Percentiles rank a stretch among this genome's conserved stretches.
Evolutionary conservation across 2,888 invertebrate species (phyloP).

Genomic region (Tenthredo amoena): DNA sequence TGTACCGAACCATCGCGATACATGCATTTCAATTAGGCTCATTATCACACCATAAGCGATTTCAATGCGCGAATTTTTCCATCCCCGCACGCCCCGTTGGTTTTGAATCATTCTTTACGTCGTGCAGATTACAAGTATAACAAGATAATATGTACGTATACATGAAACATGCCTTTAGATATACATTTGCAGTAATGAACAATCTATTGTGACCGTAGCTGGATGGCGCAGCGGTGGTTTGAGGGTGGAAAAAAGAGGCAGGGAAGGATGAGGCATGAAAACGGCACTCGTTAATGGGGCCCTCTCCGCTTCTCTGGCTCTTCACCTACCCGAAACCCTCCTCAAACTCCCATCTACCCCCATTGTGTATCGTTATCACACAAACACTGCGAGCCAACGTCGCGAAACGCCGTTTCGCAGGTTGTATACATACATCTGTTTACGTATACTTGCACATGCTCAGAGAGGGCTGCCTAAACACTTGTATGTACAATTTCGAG

Average conservation of each 20-base stretch:
- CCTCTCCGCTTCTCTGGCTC: constrained; percentile 49
- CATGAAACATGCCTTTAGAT: background rate
- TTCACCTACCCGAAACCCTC: constrained; percentile 14
- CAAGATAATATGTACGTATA: background rate
- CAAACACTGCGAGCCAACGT: constrained; percentile 15
- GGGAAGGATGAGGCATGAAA: constrained; percentile 65
- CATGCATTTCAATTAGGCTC: background rate
- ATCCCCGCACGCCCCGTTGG: background rate
- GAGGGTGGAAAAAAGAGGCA: constrained; percentile 11
- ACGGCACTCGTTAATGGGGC: constrained; percentile 74
- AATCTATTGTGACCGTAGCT: constrained; percentile 73
- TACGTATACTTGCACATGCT: background rate
- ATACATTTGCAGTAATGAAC: constrained; percentile 71
- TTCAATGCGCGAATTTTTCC: background rate
- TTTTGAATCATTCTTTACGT: background rate
- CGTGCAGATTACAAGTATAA: background rate
- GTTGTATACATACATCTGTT: background rate
- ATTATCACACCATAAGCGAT: background rate
- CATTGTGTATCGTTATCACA: constrained; percentile 47
- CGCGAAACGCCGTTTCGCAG: background rate
- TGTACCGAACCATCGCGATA: background rate
- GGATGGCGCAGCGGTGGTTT: constrained; percentile 57
- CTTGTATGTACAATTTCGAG: background rate
- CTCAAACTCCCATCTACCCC: constrained; percentile 21
- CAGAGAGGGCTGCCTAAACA: constrained; percentile 1